These are phyloP conservation scores for Pyrgilauda ruficollis DNA, from an alignment of 2,113 vertebrate species.

Conservation along the genomic window DNA sequence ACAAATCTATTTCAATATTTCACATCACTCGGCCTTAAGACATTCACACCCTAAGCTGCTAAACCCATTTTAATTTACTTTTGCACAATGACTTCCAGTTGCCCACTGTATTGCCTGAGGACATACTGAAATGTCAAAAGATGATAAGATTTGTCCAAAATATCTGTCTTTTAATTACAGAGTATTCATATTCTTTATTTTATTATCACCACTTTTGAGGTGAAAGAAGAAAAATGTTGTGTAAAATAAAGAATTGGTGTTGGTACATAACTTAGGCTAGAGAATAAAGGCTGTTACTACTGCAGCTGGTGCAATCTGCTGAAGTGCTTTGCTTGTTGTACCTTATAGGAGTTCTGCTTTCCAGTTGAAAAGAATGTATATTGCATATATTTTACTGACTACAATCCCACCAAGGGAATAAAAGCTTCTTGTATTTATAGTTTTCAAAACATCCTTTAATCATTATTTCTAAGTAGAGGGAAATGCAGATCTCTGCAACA, in stretches of 20 bases:
- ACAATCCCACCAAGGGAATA: not conserved
- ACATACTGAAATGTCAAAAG: not conserved
- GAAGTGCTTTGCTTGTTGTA: not conserved
- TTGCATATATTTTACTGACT: not conserved
- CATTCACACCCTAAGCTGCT: not conserved
- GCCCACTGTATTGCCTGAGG: not conserved
- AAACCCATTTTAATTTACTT: constrained; percentile 30
- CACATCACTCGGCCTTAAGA: not conserved
- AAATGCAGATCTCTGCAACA: not conserved
- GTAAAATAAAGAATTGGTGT: not conserved
- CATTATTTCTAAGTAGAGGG: not conserved
- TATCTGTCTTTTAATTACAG: not conserved
- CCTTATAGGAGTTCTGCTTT: not conserved
- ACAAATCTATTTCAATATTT: constrained; percentile 15
- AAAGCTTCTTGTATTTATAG: not conserved
- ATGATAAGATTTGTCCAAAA: not conserved
- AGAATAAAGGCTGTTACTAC: not conserved
- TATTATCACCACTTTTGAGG: not conserved
- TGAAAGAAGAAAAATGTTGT: not conserved
- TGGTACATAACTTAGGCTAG: not conserved
- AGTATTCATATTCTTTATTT: not conserved
- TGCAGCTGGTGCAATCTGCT: not conserved
- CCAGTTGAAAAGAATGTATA: not conserved
- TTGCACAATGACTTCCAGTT: not conserved
- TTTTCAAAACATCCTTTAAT: not conserved